These are phyloP conservation scores for Drosophila auraria DNA, from an alignment of 1,140 invertebrate genomes.

Conservation along the genomic window DNA sequence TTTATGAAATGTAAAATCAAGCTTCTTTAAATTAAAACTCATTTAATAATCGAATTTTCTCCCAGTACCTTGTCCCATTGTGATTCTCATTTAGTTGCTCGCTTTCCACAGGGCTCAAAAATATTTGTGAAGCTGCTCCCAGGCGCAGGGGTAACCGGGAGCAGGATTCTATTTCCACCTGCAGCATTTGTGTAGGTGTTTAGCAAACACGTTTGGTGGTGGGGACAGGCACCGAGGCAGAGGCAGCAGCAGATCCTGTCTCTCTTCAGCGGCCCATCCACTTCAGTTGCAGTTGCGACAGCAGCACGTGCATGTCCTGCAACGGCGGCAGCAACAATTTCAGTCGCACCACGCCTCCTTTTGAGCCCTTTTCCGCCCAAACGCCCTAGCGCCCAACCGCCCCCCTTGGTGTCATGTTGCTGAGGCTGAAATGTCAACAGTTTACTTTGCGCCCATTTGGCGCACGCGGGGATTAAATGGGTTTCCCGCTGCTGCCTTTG, in stretches of 20 bases:
- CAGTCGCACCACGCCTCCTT: slow-evolving; percentile 18
- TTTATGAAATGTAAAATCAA: background rate
- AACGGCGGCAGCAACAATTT: slow-evolving; percentile 10
- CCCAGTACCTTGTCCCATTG: slow-evolving; percentile 17
- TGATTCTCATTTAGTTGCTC: slow-evolving; percentile 50
- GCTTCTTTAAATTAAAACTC: too few relatives aligned
- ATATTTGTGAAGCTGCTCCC: slow-evolving; percentile 64
- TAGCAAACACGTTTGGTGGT: slow-evolving; percentile 68
- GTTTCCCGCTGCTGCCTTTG: slow-evolving; percentile 57
- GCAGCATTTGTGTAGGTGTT: slow-evolving; percentile 77
- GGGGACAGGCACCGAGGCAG: background rate
- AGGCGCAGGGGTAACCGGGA: background rate
- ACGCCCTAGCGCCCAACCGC: background rate
- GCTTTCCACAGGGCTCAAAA: slow-evolving; percentile 63
- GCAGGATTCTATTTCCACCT: slow-evolving; percentile 15
- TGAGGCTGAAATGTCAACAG: slow-evolving; percentile 78
- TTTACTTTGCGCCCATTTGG: slow-evolving; percentile 80
- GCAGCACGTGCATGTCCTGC: slow-evolving; percentile 63
- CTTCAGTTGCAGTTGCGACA: slow-evolving; percentile 46
- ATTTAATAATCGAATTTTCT: background rate
- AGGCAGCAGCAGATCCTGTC: slow-evolving; percentile 35
- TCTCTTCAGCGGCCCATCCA: slow-evolving; percentile 69
- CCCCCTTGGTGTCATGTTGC: slow-evolving; percentile 58
- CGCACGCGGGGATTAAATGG: slow-evolving; percentile 74
- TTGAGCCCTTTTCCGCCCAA: background rate